Percentiles rank a stretch among this genome's conserved stretches.
Conservation (phyloP, 35 echinoderm and acorn worm species). For the Heliocidaris erythrogramma region DNA sequence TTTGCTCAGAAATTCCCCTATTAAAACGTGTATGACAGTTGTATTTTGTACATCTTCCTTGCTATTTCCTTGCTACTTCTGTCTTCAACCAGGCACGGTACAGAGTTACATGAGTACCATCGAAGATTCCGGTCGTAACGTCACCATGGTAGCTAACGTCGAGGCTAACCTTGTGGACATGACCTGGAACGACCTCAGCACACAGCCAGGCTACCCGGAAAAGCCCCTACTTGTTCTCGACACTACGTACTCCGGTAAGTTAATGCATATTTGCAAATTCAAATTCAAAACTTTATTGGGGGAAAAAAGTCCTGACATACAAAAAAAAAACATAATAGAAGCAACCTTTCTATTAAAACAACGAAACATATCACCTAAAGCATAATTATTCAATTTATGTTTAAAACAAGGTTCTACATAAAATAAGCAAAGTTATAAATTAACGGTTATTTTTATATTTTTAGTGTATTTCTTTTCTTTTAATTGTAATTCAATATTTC, state of each 20-base stretch:
- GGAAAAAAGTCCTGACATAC: too few species aligned
- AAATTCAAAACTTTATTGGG: background rate
- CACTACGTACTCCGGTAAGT: background rate
- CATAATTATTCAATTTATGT: too few species aligned
- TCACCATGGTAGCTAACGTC: background rate
- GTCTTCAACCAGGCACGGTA: background rate
- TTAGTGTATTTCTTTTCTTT: too few species aligned
- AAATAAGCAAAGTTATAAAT: too few species aligned
- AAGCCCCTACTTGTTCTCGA: background rate
- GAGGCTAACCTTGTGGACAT: background rate
- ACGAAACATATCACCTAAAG: too few species aligned
- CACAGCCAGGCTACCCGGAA: background rate
- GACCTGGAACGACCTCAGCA: slow-evolving; percentile 21
- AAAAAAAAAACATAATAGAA: too few species aligned
- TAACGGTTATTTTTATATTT: too few species aligned
- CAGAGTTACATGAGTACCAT: slow-evolving; percentile 21
- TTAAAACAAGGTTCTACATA: too few species aligned
- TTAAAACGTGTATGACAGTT: too few species aligned
- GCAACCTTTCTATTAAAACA: too few species aligned
- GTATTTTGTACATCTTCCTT: background rate
- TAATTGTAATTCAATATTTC: too few species aligned
- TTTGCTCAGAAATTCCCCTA: background rate
- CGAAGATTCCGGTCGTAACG: background rate
- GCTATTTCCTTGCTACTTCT: background rate
- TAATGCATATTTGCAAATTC: background rate